Evolutionary conservation across 2,113 vertebrate genomes (phyloP), one percentile per base, ranked within the genome.

Genomic region (Montifringilla adamsi): DNA sequence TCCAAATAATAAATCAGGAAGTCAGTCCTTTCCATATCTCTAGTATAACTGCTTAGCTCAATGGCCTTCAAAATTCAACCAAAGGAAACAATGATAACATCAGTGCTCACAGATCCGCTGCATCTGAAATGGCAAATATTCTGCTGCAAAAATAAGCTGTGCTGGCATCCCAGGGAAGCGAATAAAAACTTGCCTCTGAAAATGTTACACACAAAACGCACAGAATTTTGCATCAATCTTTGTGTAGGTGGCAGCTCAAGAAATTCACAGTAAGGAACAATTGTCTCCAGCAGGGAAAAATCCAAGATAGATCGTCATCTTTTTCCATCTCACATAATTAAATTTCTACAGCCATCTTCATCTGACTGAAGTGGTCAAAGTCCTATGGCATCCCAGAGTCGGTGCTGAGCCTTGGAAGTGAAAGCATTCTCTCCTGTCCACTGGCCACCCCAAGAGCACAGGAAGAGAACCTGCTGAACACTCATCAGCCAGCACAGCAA

Each of bases 171-270:
- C 56, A 63, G 35, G 49, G 33, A 87, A 82, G 18, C 1, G 88
- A 89, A 87, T 81, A 95, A 91, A 91, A 95, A 67, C 73, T 81
- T 93, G 74, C 95, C 20, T 89, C 91, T 84, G 87, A 93, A 93
- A 96, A 93, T 69, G 81, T 92, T 96, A 94, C 87, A 81, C 47
- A 89, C 58, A 70, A 95, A 94, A 94, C 3, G 39, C 94, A 94
- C 94, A 96, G 88, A 94, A 94, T 95, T 94, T 83, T 89, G 81
- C 87, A 94, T 83, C 86, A 95, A 80, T 96, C 84, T 93, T 85
- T 39, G 95, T n/a, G 94, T 94, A 96, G 96, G 96, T 93, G 96
- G 92, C 79, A 96, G 77, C 92, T 96, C 91, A 87, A 96, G 89
- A 97, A 96, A 96, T 84, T 93, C 90, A 68, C 85, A 95, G 88